Evolutionary conservation across 2,113 vertebrate genomes (phyloP), one percentile per base, ranked within the genome.

Genomic region (Forbesichthys papilliferus): DNA sequence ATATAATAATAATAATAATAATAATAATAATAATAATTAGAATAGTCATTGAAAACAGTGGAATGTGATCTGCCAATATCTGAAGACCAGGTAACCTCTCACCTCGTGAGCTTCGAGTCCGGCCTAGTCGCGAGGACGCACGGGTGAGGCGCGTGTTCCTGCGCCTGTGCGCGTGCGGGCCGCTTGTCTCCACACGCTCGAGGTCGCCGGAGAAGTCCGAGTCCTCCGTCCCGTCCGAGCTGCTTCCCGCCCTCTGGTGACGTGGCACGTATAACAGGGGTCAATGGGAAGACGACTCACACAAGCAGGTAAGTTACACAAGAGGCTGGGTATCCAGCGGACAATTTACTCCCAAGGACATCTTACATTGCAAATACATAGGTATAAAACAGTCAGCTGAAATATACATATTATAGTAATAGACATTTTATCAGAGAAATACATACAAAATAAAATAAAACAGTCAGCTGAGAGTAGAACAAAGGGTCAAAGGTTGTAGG

Each of bases 211-310:
- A 99, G 84, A 98, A 96, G 86, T 99, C 97, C 0, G 97, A 99
- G 89, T 99, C 97, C 92, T 99, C 97, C 0, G 96, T 99, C 3
- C 96, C 96, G 12, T 99, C 97, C 6, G 97, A 98, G 91, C 96
- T 98, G 81, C 97, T 99, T 75, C 96, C 96, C 3, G 94, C 95
- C 86, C 96, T 95, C 97, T 99, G 74, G 6, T 59, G 46, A 69
- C 12, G 68, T 11, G 68, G 33, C 10, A 27, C 27, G 27, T 27
- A 27, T 1, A 27, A 27, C 27, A 27, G 27, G 27, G 27, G 2
- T 27, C 27, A 27, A 27, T 27, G 27, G 27, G 27, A 27, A 51
- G 33, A 1, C 61, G 11, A 75, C 47, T 36, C 3, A 59, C 2
- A 1, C 2, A 1, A 1, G 27, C 33, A 2, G 5, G 3, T 33